These are phyloP conservation scores for Sinella curviseta DNA, from an alignment of 1,140 invertebrate species.

Conservation along the genomic window DNA sequence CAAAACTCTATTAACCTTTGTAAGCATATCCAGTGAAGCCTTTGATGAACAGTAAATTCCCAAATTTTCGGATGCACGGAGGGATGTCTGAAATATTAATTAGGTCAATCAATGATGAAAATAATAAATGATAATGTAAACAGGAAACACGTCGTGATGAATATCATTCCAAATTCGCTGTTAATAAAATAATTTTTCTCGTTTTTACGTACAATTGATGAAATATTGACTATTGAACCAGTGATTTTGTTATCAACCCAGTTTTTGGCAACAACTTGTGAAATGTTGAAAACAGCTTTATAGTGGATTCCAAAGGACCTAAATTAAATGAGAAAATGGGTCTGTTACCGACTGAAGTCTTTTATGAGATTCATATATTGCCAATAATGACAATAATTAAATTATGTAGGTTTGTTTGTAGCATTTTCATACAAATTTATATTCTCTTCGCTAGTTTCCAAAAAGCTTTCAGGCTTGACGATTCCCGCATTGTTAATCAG, in stretches of 20 bases:
- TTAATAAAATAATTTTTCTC: background rate
- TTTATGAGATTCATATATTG: too few relatives aligned
- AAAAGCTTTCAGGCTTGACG: slow-evolving; percentile 18
- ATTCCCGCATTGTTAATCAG: slow-evolving; percentile 15
- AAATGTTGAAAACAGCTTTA: slow-evolving; percentile 18
- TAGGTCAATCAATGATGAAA: too few relatives aligned
- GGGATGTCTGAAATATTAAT: slow-evolving; percentile 13
- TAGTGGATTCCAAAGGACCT: slow-evolving; percentile 20
- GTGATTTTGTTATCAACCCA: background rate
- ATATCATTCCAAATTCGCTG: background rate
- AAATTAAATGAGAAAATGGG: too few relatives aligned
- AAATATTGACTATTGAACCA: slow-evolving; percentile 20
- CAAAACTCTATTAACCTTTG: background rate
- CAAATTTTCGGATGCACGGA: slow-evolving; percentile 11
- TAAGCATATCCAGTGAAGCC: slow-evolving; percentile 16
- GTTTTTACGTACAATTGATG: slow-evolving; percentile 4
- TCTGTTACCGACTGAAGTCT: too few relatives aligned
- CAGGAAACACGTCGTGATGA: too few relatives aligned
- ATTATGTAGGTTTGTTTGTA: background rate
- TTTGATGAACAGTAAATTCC: slow-evolving; percentile 16
- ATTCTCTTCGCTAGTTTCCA: slow-evolving; percentile 4
- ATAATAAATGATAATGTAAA: background rate
- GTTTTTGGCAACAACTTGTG: background rate
- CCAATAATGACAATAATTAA: too few relatives aligned
- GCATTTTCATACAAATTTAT: slow-evolving; percentile 11